Evolutionary conservation across 2,888 invertebrate genomes (phyloP), one percentile per base, ranked within the genome.

Genomic region (Polydrusus tereticollis): DNA sequence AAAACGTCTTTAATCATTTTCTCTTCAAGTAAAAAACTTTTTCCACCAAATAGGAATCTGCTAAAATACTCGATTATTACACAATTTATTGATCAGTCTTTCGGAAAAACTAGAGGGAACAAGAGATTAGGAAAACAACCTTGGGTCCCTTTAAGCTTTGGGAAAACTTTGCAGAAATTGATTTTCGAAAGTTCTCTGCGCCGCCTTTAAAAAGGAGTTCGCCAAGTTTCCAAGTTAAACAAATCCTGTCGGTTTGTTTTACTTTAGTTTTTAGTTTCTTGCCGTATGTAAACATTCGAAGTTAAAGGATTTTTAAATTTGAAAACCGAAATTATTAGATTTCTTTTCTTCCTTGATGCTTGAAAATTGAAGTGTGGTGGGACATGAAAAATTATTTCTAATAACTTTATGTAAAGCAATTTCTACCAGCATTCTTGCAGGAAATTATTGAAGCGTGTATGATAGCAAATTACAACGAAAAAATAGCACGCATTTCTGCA

Each of bases 241-340:
- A 55, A 55, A 55, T 55, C 52, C 52, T 55, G 7, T 20, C 23
- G 52, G 52, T 55, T 55, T 55, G 52, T 55, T 55, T 55, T 29
- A 55, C 16, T 55, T 55, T 55, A 26, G 29, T 29, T 29, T 55
- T 55, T 50, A 23, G 50, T 50, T 50, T 45, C 45, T 23, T 47
- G 23, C 21, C 47, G 47, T 23, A 47, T 23, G 47, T 47, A 47
- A 47, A 47, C 47, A 47, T 23, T 47, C 21, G 12, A 47, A 47
- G 47, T 47, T 21, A 47, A 47, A 47, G 47, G 12, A 16, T 47
- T 47, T 47, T 47, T 47, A 47, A 47, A 47, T 21, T 23, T 47
- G 21, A 23, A 47, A 47, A n/a, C 23, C 23, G 12, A 47, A 47
- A 47, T 23, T 21, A 23, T 16, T 47, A 4, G 12, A 1, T 47